These are phyloP conservation scores for Epicauta chinensis DNA, from an alignment of 1,140 invertebrate genomes.

Conservation along the genomic window DNA sequence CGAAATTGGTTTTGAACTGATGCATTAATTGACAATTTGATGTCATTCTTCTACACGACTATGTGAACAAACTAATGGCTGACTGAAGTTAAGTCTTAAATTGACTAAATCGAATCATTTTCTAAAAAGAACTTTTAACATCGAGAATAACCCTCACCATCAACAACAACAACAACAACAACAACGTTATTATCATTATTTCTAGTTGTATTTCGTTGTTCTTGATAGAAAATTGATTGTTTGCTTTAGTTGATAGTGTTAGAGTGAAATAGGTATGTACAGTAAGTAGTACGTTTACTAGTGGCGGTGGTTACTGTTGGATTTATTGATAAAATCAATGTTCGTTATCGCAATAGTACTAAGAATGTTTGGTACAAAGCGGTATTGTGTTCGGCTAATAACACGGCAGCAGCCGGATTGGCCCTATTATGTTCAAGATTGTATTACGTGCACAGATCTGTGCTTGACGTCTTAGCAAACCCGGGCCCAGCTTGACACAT, in stretches of 20 bases:
- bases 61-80: conserved; percentile 28
- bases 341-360: conserved; percentile 25
- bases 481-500: conserved; percentile 26
- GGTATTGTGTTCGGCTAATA: conserved; percentile 32
- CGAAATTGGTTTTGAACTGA: conserved; percentile 37
- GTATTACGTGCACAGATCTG: conserved; percentile 32
- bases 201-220: too few relatives aligned
- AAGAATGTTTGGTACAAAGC: conserved; percentile 20
- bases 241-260: too few relatives aligned
- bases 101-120: conserved; percentile 32
- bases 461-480: conserved; percentile 32
- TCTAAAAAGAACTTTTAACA: conserved; percentile 30
- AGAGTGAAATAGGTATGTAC: too few relatives aligned
- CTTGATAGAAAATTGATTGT: too few relatives aligned
- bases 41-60: conserved; percentile 37
- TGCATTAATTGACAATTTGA: conserved; percentile 39
- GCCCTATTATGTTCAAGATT: conserved; percentile 37
- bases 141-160: too few relatives aligned
- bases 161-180: too few relatives aligned
- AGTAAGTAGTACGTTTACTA: background rate
- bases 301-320: conserved; percentile 11
- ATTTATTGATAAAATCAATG: conserved; percentile 35
- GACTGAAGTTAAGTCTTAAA: conserved; percentile 35
- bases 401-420: conserved; percentile 32
- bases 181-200: too few relatives aligned